Evolutionary conservation across 1,140 invertebrate genomes (phyloP), one percentile per base, ranked within the genome.

Genomic region (Globodera rostochiensis): DNA sequence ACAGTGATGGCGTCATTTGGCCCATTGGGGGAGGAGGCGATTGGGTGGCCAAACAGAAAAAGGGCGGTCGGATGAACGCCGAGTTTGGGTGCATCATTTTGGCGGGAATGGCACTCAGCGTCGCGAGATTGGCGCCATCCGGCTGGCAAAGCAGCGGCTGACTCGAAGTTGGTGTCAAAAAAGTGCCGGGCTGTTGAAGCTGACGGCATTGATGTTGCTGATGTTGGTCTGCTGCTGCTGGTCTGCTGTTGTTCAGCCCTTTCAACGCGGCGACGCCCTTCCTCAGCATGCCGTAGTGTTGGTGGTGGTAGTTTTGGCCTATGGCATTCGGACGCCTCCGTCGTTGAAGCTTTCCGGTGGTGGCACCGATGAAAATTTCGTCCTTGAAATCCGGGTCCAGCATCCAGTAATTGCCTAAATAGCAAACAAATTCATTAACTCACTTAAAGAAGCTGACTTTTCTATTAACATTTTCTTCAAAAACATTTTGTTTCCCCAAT

Each of bases 391-490:
- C 60, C 25, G 69, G 46, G 47, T 85, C 84, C 45, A 85, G 67
- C 47, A 86, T 85, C 84, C 84, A 85, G 19, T 85, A 85, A 71
- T 86, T 85, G 13, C 83, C 83, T 83, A 19, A 11, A 53, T 49
- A 80, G 66, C 15, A 6, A 36, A 36, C 2, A 36, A 36, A 36
- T 36, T 36, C 36, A 36, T 36, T 36, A 36, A 36, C 36, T 36
- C 36, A 19, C 45, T 19, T 73, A 5, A 73, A 6, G 15, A 15
- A 6, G 45, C 49, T 49, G 70, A n/a, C 70, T 46, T 21, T 21
- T 73, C n/a, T 46, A 25, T 73, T 49, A 15, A 46, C 45, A 19
- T 73, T 13, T 5, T 73, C n/a, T 49, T 15, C 15, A 5, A 19
- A 6, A 73, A 73, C n/a, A 0, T 19, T 73, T 73, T 47, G 13